Base-by-base conservation (phyloP, 2,797 vertebrate genomes). In the Anableps anableps region DNA sequence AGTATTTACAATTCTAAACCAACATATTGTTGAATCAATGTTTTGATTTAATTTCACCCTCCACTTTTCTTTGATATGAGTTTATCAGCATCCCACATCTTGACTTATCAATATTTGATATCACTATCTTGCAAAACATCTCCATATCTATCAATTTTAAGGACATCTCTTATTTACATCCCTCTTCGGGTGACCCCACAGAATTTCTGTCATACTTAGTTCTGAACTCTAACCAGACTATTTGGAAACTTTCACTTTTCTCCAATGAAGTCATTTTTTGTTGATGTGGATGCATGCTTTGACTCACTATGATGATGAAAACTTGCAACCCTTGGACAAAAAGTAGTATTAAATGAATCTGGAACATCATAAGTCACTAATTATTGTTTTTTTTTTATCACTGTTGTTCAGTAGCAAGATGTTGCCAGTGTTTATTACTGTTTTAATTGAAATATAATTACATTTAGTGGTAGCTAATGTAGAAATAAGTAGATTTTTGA, bases 271-370 rank as follows among this genome's bases (percentile, higher is more conserved):
- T 41, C 5, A 14, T 41, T 70, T 66, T 23, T 5, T 68, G 7
- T 71, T 70, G 13, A 71, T 45, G 26, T n/a, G 23, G 38, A n/a
- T n/a, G 41, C 23, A 70, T 45, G 9, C 51, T 26, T 53, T 38
- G 21, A 43, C 10, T 43, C 1, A 14, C 2, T 41, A 70, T 70
- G 66, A 43, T n/a, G 23, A 43, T 70, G 5, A n/a, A 70, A 43
- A 43, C 26, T 11, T 21, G 38, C 23, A 68, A 68, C 36, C 36
- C 38, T 82, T 86, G 79, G 89, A 87, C 73, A 80, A 75, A 89
- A 85, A 78, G 86, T 81, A 78, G 66, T 77, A 87, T 78, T 80
- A 85, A 89, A 84, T 81, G 60, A 45, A 11, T 79, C 26, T 17
- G 45, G 41, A 31, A 10, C 14, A n/a, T 41, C 21, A 38, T 43